Evolutionary conservation across 2,113 vertebrate species (phyloP).

Genomic region (Ictalurus furcatus): DNA sequence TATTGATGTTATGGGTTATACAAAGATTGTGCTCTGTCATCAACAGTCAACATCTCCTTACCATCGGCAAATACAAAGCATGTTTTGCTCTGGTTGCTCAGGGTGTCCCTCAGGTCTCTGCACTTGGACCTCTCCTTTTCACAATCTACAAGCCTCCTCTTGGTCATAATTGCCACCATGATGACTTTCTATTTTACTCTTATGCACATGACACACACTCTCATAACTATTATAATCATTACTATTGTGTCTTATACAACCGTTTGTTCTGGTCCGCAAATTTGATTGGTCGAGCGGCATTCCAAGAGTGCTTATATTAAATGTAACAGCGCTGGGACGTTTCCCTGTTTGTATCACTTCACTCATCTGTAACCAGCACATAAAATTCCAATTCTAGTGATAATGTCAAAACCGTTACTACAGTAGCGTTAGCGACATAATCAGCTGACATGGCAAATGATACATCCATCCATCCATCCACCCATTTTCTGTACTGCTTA

Average conservation of each 20-base stretch:
- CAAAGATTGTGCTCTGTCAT: neutral
- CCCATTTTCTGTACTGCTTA: no score
- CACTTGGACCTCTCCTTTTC: neutral
- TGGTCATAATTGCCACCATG: neutral
- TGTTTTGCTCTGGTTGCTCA: neutral
- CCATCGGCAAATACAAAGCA: neutral
- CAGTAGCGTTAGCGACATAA: neutral
- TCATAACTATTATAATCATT: neutral
- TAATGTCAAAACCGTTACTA: neutral
- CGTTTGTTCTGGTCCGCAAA: neutral
- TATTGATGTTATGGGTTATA: constrained; percentile 7
- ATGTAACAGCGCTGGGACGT: neutral
- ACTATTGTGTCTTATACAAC: neutral
- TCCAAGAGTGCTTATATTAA: neutral
- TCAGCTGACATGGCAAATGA: neutral
- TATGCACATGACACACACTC: neutral
- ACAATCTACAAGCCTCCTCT: neutral
- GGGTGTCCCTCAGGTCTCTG: neutral
- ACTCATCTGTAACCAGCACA: neutral
- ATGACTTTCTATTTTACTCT: neutral
- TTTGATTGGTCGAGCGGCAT: neutral
- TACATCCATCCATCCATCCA: neutral
- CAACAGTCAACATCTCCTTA: neutral
- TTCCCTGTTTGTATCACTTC: neutral
- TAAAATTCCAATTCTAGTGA: neutral